Evolutionary conservation across 2,888 invertebrate genomes (phyloP).

Genomic region (Cephus sareptanus): DNA sequence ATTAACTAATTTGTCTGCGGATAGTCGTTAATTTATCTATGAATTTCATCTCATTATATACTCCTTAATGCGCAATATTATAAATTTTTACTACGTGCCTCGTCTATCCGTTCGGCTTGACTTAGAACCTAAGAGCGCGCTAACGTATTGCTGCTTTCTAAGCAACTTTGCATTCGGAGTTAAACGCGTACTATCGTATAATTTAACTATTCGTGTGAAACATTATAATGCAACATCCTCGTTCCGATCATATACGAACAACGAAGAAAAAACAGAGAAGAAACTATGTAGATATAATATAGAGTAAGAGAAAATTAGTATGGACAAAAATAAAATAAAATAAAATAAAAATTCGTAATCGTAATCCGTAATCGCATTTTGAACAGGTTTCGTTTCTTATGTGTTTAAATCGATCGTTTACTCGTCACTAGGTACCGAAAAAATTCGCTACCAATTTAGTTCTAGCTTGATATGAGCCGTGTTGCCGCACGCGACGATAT

Average conservation of each 20-base stretch:
- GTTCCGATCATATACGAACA: slow-evolving; percentile 25
- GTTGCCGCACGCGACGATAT: no score
- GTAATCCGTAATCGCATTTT: slow-evolving; percentile 49
- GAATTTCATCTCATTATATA: neutral
- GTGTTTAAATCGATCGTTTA: slow-evolving; percentile 35
- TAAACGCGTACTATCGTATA: slow-evolving; percentile 46
- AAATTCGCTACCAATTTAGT: slow-evolving; percentile 39
- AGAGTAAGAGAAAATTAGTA: no score
- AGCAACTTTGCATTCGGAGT: slow-evolving; percentile 59
- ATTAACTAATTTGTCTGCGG: no score
- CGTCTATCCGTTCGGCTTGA: no score
- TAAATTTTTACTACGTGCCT: no score
- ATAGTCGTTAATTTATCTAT: neutral
- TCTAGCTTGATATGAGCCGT: neutral
- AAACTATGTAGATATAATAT: no score
- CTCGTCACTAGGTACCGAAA: slow-evolving; percentile 32
- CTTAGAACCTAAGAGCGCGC: slow-evolving; percentile 6
- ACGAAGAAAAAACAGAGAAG: no score
- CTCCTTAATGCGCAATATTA: neutral
- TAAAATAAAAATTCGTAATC: slow-evolving; percentile 50
- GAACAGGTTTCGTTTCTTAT: slow-evolving; percentile 46
- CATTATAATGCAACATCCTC: slow-evolving; percentile 49
- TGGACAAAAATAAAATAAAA: slow-evolving; percentile 31
- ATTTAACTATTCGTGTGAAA: slow-evolving; percentile 26
- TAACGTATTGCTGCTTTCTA: slow-evolving; percentile 43